Conservation (phyloP, 2,113 vertebrate species). For the human (Homo sapiens) region DNA sequence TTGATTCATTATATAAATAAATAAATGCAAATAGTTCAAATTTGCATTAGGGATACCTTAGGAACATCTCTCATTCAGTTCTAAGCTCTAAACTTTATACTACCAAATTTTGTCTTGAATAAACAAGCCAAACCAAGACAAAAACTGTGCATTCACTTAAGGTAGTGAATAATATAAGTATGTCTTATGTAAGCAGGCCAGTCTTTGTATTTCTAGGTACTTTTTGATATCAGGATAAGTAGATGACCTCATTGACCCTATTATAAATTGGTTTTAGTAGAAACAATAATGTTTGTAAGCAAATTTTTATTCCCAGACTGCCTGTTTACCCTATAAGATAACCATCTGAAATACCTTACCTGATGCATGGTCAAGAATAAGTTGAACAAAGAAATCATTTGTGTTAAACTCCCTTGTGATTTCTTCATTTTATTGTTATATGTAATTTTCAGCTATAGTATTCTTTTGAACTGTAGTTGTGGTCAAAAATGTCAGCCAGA, state of each 20-base stretch:
- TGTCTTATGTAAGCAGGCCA: background rate
- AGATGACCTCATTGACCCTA: background rate
- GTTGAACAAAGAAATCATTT: constrained; percentile 23
- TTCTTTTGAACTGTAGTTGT: constrained; percentile 25
- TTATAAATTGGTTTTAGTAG: background rate
- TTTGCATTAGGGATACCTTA: background rate
- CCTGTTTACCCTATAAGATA: background rate
- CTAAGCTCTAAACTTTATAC: background rate
- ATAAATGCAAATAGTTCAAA: constrained; percentile 37
- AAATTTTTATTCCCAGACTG: background rate
- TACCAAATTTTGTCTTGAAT: constrained; percentile 36
- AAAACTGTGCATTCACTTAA: background rate
- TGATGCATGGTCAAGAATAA: background rate
- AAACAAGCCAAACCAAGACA: background rate
- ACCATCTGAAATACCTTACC: background rate
- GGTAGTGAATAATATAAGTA: background rate
- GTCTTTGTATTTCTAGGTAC: background rate
- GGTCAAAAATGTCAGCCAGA: constrained; percentile 10
- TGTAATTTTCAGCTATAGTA: background rate
- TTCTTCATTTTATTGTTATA: constrained; percentile 25
- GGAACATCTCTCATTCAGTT: background rate
- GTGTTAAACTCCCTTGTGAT: background rate
- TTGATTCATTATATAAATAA: constrained; percentile 31
- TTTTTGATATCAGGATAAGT: background rate
- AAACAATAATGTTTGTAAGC: constrained; percentile 27